A percentile compares a stretch with the other conserved stretches of the same genome.
phyloP scores from a whole-genome alignment of 2,113 vertebrate species.

The Sturnus vulgaris region DNA sequence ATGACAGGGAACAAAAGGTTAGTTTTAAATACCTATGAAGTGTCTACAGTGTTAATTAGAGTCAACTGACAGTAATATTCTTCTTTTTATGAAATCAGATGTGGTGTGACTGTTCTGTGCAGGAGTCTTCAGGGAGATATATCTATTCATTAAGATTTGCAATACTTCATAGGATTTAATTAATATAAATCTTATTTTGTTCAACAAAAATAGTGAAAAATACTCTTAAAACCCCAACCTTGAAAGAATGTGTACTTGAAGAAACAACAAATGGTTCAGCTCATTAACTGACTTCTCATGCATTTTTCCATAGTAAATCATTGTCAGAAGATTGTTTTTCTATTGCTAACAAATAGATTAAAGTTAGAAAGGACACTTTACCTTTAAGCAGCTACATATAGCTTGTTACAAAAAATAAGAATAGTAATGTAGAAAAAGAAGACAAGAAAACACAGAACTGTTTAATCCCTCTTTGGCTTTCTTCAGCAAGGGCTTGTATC shows the following conservation, averaged over 20 bases:
- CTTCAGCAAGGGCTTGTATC: background rate
- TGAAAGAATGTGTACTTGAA: background rate
- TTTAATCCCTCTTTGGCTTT: background rate
- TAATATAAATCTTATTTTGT: background rate
- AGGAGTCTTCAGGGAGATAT: background rate
- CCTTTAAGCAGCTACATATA: background rate
- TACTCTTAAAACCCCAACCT: background rate
- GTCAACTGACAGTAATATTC: background rate
- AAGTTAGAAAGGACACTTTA: background rate
- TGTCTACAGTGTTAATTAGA: background rate
- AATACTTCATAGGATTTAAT: background rate
- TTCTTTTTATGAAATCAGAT: background rate
- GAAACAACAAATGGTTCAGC: background rate
- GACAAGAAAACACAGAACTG: background rate
- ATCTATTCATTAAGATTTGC: background rate
- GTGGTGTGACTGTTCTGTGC: background rate
- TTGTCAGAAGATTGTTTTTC: background rate
- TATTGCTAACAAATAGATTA: background rate
- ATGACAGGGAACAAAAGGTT: background rate
- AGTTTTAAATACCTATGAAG: background rate
- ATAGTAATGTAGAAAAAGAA: background rate
- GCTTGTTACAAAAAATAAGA: background rate
- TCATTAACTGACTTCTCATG: background rate
- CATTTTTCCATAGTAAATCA: constrained; percentile 7
- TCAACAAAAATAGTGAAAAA: background rate